phyloP scores from a whole-genome alignment of 1,140 invertebrate genomes.

The Batillaria attramentaria region DNA sequence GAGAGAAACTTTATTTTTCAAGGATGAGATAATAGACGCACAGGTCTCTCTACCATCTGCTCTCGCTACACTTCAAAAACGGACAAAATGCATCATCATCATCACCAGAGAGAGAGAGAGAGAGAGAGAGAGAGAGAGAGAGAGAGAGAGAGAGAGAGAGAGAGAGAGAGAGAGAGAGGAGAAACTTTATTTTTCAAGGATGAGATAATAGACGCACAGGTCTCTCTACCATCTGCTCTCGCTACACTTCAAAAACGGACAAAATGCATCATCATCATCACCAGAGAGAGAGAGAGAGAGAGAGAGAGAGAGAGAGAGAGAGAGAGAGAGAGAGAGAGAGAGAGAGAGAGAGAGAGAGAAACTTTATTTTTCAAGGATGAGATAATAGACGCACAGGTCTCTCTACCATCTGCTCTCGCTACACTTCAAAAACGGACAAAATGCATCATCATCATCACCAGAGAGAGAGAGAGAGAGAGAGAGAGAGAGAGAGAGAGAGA shows the following conservation, averaged over 20 bases:
- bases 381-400: no score
- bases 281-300: conserved; percentile 5
- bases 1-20: no score
- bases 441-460: no score
- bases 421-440: no score
- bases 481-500: neutral
- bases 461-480: no score
- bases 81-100: neutral
- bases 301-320: neutral
- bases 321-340: conserved; percentile 30
- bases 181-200: neutral
- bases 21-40: no score
- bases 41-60: neutral
- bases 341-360: neutral
- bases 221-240: no score
- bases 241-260: neutral
- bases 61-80: neutral
- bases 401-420: neutral
- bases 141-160: conserved; percentile 24
- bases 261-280: no score
- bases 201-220: neutral
- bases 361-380: neutral
- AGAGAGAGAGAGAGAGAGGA: conserved; percentile 21
- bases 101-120: conserved; percentile 15
- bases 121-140: conserved; percentile 33